Evolutionary conservation across 2,797 vertebrate species (phyloP), one percentile per base, ranked within the genome.

Genomic region (Acrocephalus scirpaceus): DNA sequence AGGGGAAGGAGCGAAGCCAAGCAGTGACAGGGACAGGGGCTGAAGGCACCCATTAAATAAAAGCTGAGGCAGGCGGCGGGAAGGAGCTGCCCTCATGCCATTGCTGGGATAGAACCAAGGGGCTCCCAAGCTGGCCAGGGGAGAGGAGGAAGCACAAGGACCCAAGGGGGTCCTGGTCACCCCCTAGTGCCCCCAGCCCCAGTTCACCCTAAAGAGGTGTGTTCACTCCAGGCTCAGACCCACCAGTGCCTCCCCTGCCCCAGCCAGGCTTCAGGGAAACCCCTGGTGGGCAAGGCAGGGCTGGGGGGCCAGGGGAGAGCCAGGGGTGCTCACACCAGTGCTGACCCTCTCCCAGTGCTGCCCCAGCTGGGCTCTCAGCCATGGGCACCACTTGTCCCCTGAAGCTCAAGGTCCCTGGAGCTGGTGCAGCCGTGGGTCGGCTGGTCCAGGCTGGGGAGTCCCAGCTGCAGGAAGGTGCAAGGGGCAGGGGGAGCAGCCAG

Each of bases 21-120:
- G 75, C 20, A 79, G 53, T 34, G 61, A 82, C 40, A 26, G 0
- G 13, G 40, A 36, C 47, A 77, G 48, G 11, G 36, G 48, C 22
- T 84, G 64, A 94, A 94, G 91, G 86, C 78, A 95, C 86, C 58
- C 67, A 16, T 87, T 86, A 73, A 92, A 92, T 81, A 86, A 67
- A 67, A 44, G 66, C n/a, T 58, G 71, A 76, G 36, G 57, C 2
- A 2, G 29, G 64, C 0, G 0, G 13, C 4, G 6, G 57, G 27
- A 77, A 71, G 65, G 38, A 77, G n/a, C 20, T 65, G 50, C 36
- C 25, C 44, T 32, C 50, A 30, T 5, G 44, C 23, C n/a, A 4
- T 15, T 21, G 26, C 44, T 13, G 25, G 44, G 51, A 26, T 13
- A 17, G 64, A 16, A 40, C 32, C 27, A 17, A 57, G 47, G 19